phyloP scores from a whole-genome alignment of 2,113 vertebrate genomes.

The Camelus bactrianus region DNA sequence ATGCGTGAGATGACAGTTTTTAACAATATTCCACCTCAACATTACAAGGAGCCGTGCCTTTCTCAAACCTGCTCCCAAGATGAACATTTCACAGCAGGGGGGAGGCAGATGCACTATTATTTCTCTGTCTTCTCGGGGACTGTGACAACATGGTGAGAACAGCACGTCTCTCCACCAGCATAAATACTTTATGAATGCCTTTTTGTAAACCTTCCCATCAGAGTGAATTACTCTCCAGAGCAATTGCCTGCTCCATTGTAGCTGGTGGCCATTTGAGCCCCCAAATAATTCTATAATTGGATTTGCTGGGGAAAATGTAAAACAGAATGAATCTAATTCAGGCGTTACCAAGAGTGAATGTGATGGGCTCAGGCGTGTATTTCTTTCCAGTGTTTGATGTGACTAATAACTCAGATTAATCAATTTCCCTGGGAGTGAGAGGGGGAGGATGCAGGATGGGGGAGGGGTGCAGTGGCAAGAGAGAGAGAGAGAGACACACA shows the following conservation, averaged over 20 bases:
- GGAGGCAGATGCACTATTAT: neutral
- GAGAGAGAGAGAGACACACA: too few species aligned
- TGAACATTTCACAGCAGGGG: neutral
- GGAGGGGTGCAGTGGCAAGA: neutral
- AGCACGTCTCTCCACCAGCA: constrained; percentile 70
- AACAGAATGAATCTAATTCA: constrained; percentile 85
- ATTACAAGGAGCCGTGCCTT: neutral
- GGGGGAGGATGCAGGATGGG: neutral
- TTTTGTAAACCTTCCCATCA: constrained; percentile 83
- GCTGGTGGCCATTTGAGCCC: constrained; percentile 81
- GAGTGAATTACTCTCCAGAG: constrained; percentile 84
- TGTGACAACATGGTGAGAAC: constrained; percentile 76
- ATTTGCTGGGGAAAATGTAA: constrained; percentile 81
- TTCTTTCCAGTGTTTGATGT: constrained; percentile 75
- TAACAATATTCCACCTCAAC: neutral
- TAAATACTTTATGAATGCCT: constrained; percentile 85
- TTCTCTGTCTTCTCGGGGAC: constrained; percentile 56
- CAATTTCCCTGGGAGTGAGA: constrained; percentile 43
- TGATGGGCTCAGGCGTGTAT: constrained; percentile 70
- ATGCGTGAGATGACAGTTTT: neutral
- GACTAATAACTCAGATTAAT: constrained; percentile 84
- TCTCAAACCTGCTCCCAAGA: neutral
- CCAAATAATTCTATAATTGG: constrained; percentile 77
- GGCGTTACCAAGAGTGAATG: constrained; percentile 79
- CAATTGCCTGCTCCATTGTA: constrained; percentile 76